Base-by-base conservation (phyloP, 1,140 invertebrate genomes). In the Aleiodes sp. region DNA sequence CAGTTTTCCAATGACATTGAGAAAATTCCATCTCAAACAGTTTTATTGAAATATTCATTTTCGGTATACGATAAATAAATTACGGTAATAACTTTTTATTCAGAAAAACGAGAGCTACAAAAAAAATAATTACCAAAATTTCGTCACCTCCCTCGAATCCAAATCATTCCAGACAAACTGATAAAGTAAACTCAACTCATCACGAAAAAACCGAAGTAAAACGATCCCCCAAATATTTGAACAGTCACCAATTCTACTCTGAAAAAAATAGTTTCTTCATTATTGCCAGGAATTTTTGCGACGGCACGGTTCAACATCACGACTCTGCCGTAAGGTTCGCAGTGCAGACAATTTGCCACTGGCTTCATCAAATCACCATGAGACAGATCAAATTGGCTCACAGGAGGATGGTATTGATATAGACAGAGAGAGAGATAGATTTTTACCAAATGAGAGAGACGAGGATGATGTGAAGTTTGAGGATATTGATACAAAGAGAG, bases 271-370 rank as follows among this genome's bases (percentile, higher is more conserved):
- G 43, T 52, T 2, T 24, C 10, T 4, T 26, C 4, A 19, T 7
- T 63, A 28, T 59, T 76, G 76, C 21, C 73, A 86, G 84, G 84
- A 86, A 79, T 94, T 94, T 77, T 85, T 93, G 71, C 88, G 92
- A 39, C 87, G 92, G 52, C 91, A 93, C 76, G 92, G 92, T 2
- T 93, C 92, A n/a, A 91, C 92, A 70, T 93, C 92, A 16, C 89
- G 90, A 70, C 82, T 93, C 37, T 94, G 92, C 78, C 88, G 92
- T 9, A 93, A 93, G 82, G 92, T 92, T 75, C 91, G 91, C 86
- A 93, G 90, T 84, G 88, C 88, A 70, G 88, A 90, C 76, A 90
- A 89, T 77, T 87, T 90, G 73, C 88, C 88, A 12, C 43, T 85
- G n/a, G 80, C 75, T 6, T 75, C 82, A 21, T 84, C 74, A 76